Evolutionary conservation across 2,888 invertebrate species (phyloP), one percentile per base, ranked within the genome.

Genomic region (Ophion costatus): DNA sequence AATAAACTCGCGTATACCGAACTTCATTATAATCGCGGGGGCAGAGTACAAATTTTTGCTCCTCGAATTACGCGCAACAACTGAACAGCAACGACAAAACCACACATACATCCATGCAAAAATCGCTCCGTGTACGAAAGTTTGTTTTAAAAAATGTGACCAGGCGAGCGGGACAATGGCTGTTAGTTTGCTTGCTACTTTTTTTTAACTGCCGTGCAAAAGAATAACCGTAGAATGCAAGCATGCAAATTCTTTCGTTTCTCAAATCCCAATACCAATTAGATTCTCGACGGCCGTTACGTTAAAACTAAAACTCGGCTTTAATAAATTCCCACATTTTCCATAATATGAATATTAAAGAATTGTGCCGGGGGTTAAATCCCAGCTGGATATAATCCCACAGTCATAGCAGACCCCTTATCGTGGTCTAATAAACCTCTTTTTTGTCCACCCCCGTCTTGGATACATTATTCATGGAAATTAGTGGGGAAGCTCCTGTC

Each of bases 311-410:
- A 79, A 79, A 84, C 78, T 64, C 66, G 66, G 69, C 66, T 79
- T 75, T 82, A 76, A 79, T 82, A 82, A 82, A 84, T 79, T 76
- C 66, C 24, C 71, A 56, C 82, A 75, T 75, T 82, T 82, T 71
- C 74, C 84, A 82, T 82, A 76, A 85, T 82, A 82, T 85, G 85
- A 85, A 85, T 85, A 85, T 82, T 82, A 82, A 85, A 78, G 70
- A 85, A 85, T 82, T 73, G 76, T 64, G 63, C 82, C 64, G 38
- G 7, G 38, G 67, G 73, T 80, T 81, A 81, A 85, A 85, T 85
- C 82, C 76, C 82, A 61, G 75, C 75, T 22, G 38, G 67, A 61
- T 63, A 69, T 80, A 80, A 67, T 74, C 75, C 75, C 42, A 17
- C 42, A 76, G 74, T 67, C 74, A 24, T 74, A 66, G 75, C 33